Evolutionary conservation across 2,113 vertebrate species (phyloP).

Genomic region (Halcyon senegalensis): DNA sequence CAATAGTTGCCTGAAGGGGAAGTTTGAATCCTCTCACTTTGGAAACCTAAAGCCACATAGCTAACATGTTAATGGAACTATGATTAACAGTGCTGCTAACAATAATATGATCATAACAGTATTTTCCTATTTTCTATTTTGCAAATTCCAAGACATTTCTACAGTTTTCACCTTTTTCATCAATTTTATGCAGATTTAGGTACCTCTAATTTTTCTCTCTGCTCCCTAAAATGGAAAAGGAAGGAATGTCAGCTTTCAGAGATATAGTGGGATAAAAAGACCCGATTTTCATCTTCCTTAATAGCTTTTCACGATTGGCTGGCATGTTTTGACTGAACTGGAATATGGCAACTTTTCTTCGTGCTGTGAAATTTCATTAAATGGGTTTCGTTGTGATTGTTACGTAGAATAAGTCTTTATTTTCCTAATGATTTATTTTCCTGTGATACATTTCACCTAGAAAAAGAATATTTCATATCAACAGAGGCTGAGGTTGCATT

Average conservation of each 20-base stretch:
- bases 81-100: not conserved
- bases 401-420: conserved; percentile 6
- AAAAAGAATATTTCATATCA: conserved; percentile 1
- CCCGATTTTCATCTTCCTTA: not conserved
- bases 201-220: not conserved
- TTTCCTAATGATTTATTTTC: conserved; percentile 43
- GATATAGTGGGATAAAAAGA: not conserved
- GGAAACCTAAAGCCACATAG: not conserved
- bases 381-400: not conserved
- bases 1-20: not conserved
- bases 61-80: not conserved
- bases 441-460: not conserved
- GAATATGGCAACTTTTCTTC: conserved; percentile 2
- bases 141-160: not conserved
- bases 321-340: conserved; percentile 58
- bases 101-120: not conserved
- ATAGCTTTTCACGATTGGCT: conserved; percentile 35
- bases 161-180: not conserved
- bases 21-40: not conserved
- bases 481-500: not conserved
- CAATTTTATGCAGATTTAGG: not conserved
- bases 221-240: not conserved
- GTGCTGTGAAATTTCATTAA: conserved; percentile 48
- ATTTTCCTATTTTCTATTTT: not conserved
- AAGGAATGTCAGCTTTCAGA: conserved; percentile 21